Base-by-base conservation (phyloP, 2,888 invertebrate species). In the Sphecodes monilicornis region DNA sequence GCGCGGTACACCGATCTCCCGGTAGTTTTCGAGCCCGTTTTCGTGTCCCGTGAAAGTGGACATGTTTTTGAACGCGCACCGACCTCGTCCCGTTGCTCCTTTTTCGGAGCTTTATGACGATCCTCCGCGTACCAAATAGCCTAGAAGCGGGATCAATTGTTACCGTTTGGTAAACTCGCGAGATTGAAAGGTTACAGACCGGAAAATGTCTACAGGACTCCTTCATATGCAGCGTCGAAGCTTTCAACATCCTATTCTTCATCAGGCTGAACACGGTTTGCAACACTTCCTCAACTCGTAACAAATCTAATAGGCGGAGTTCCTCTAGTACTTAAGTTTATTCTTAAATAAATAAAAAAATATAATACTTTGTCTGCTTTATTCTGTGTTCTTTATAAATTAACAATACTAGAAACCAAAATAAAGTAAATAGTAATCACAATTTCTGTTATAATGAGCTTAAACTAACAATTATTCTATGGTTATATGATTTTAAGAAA, bases 31-130 rank as follows among this genome's bases (percentile, higher is more conserved):
- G 83, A 78, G 82, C 73, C 82, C 88, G 78, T 86, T 88, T 70
- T 85, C 89, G 81, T 79, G 87, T 87, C 83, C 83, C 82, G 86
- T 79, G 85, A 89, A 89, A 89, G 89, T 89, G 87, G 87, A 88
- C 89, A 86, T 87, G 88, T 88, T 89, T 89, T 88, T 84, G 82
- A 83, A 79, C 80, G 78, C 75, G 74, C 73, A 4, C 76, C 71
- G 66, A 64, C 29, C 70, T 50, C 64, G 22, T 16, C 46, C 68
- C 26, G 29, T 32, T 64, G 36, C 64, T 70, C 70, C 82, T 72
- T 75, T 36, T 73, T 36, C 74, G 50, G 54, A 77, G 70, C 78
- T 89, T 85, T 85, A 88, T 46, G 87, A 80, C 70, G 82, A 80
- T 85, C 81, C 75, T 66, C 79, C 76, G 60, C 70, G 78, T 69